Evolutionary conservation across 2,113 vertebrate species (phyloP).

Genomic region (Hemichromis elongatus): DNA sequence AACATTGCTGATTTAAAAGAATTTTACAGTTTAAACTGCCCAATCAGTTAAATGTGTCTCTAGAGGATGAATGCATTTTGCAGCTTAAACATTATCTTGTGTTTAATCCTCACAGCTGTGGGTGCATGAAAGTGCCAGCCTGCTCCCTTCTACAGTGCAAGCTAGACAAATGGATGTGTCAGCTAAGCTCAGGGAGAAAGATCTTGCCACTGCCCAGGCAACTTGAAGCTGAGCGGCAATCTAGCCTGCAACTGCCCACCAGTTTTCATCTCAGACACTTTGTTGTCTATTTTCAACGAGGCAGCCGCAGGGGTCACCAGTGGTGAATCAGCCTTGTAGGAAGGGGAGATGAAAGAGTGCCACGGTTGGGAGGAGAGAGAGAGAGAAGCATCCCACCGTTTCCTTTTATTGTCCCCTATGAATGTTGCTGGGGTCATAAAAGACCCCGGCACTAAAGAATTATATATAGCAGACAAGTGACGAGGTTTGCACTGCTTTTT

Average conservation of each 20-base stretch:
- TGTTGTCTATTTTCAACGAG: conserved; percentile 66
- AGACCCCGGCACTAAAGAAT: conserved; percentile 20
- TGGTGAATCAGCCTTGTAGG: conserved; percentile 67
- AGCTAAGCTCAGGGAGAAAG: background rate
- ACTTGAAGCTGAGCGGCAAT: conserved; percentile 18
- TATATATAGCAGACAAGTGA: conserved; percentile 57
- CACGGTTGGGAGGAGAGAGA: conserved; percentile 24
- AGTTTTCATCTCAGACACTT: conserved; percentile 61
- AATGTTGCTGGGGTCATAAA: conserved; percentile 47
- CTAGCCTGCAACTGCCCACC: conserved; percentile 29
- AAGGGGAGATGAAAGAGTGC: conserved; percentile 58
- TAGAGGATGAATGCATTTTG: background rate
- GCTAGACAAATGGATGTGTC: conserved; percentile 21
- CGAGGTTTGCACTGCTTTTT: conserved; percentile 2
- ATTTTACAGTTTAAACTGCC: background rate
- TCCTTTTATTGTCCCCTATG: conserved; percentile 59
- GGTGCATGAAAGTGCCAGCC: background rate
- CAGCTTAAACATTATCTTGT: background rate
- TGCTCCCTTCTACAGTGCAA: background rate
- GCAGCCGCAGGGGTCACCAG: conserved; percentile 50
- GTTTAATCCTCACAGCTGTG: background rate
- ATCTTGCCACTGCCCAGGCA: background rate
- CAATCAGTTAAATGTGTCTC: background rate
- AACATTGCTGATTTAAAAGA: background rate
- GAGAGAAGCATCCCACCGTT: conserved; percentile 47